Evolutionary conservation across 2,888 invertebrate species (phyloP).

Genomic region (Heliconius aoede): DNA sequence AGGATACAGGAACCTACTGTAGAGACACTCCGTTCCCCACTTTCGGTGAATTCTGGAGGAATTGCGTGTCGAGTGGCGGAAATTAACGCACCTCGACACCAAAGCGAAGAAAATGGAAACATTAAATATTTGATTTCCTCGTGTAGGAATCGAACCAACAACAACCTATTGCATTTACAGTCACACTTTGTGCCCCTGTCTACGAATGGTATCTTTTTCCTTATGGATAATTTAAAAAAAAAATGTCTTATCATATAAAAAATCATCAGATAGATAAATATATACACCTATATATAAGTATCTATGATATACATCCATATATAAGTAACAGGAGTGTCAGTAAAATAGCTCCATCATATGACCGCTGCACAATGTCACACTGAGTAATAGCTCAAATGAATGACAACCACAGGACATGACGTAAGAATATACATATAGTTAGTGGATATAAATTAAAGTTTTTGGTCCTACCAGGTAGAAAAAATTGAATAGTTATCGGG

Average conservation of each 20-base stretch:
- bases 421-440: no score
- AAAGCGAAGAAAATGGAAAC: no score
- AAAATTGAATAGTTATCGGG: no score
- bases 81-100: no score
- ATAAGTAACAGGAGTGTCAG: neutral
- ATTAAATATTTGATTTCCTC: no score
- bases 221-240: neutral
- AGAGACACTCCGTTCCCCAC: no score
- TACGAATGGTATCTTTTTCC: neutral
- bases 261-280: neutral
- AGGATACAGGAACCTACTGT: no score
- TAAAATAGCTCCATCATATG: neutral
- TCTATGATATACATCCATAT: neutral
- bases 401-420: neutral
- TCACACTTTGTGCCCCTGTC: neutral
- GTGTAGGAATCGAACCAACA: no score
- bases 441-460: neutral
- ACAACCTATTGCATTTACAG: neutral
- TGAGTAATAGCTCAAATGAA: neutral
- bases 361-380: neutral
- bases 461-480: neutral
- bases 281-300: neutral
- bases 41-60: no score
- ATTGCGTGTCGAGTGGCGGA: no score
- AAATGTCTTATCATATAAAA: neutral